Evolutionary conservation across 2,888 invertebrate species (phyloP).

Genomic region (Eristalis pertinax): DNA sequence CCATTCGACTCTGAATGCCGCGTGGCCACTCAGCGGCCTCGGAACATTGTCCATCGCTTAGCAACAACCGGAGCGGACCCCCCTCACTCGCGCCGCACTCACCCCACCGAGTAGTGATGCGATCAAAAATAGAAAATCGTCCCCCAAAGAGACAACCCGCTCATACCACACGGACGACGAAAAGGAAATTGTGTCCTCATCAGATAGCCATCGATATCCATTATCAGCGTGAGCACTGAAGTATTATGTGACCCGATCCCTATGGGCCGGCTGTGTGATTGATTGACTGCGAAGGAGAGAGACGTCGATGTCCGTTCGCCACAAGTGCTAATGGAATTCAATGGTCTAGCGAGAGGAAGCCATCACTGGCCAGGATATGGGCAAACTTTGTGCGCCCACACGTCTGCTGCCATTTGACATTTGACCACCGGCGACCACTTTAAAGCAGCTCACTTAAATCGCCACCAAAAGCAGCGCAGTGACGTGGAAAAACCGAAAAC

Average conservation of each 20-base stretch:
- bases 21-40: no score
- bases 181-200: neutral
- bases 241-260: neutral
- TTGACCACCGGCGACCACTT: neutral
- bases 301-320: neutral
- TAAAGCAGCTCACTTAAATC: neutral
- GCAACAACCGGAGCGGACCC: no score
- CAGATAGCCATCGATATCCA: constrained; percentile 6
- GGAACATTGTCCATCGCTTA: no score
- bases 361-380: neutral
- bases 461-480: neutral
- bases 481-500: neutral
- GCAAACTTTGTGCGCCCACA: neutral
- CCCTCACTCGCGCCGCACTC: neutral
- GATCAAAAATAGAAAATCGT: neutral
- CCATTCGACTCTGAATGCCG: no score
- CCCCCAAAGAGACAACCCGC: neutral
- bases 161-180: neutral
- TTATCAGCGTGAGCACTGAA: neutral
- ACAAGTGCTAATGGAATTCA: constrained; percentile 2
- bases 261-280: neutral
- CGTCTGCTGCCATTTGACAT: neutral
- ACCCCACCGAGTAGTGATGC: neutral
- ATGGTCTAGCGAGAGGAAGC: neutral
- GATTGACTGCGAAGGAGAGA: neutral